These are phyloP conservation scores for Stomatorhinus ivindoensis DNA, from an alignment of 2,113 vertebrate genomes.

Conservation along the genomic window DNA sequence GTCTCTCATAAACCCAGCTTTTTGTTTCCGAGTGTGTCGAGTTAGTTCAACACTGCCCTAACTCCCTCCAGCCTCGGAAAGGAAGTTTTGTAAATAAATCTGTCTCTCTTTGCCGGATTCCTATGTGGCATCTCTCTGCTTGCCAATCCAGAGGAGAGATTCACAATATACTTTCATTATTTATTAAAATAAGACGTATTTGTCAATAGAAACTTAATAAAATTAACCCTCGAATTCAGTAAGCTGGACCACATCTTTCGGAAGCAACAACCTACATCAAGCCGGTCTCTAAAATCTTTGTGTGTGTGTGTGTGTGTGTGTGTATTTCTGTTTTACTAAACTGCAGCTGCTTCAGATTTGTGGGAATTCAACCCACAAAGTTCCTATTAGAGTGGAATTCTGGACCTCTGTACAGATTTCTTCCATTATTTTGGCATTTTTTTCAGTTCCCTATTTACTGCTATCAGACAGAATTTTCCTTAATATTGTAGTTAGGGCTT, in stretches of 20 bases:
- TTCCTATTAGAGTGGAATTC: background rate
- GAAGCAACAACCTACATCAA: background rate
- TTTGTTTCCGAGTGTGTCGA: background rate
- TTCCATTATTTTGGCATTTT: background rate
- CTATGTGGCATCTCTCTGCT: background rate
- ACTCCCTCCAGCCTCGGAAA: background rate
- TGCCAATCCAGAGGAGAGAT: background rate
- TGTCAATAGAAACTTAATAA: background rate
- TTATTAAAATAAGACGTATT: background rate
- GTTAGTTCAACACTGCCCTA: background rate
- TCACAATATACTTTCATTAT: background rate
- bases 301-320: background rate
- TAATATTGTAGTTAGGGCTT: background rate
- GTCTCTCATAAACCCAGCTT: background rate
- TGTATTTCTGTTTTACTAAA: background rate
- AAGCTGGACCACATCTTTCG: background rate
- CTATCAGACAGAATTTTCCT: background rate
- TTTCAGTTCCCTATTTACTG: background rate
- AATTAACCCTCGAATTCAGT: background rate
- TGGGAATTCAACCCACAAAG: background rate
- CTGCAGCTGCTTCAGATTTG: background rate
- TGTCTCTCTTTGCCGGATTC: background rate
- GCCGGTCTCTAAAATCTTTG: background rate
- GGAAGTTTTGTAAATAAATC: background rate
- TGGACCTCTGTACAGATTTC: background rate